Conservation (phyloP, 1,140 invertebrate species). For the Drosophila bifasciata region DNA sequence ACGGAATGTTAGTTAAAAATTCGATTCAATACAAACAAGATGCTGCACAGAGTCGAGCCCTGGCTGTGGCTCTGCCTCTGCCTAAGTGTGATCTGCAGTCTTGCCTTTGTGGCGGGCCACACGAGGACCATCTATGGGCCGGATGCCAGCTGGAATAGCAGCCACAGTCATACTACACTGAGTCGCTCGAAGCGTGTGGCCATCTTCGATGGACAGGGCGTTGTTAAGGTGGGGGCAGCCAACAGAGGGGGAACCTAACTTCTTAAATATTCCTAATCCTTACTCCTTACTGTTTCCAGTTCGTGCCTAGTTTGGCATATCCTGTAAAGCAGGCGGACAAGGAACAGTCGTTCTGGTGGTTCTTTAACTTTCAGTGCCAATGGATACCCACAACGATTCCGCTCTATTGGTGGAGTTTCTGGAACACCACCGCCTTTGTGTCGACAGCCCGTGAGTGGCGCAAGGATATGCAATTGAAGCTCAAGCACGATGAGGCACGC, state of each 20-base stretch:
- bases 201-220: constrained; percentile 68
- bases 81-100: constrained; percentile 19
- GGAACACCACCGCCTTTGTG: constrained; percentile 71
- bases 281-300: constrained; percentile 13
- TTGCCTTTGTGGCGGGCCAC: constrained; percentile 13
- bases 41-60: constrained; percentile 19
- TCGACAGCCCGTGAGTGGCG: constrained; percentile 68
- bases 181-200: constrained; percentile 63
- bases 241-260: too few species aligned
- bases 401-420: constrained; percentile 79
- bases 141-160: constrained; percentile 8
- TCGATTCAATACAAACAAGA: constrained; percentile 52
- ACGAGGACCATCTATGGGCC: constrained; percentile 10
- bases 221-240: constrained; percentile 55
- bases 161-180: constrained; percentile 5
- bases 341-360: constrained; percentile 64
- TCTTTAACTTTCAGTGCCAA: constrained; percentile 69
- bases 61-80: constrained; percentile 23
- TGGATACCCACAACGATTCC: constrained; percentile 60
- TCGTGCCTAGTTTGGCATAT: constrained; percentile 58
- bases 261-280: background rate
- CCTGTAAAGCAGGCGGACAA: constrained; percentile 63
- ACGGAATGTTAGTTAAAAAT: constrained; percentile 42
- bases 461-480: constrained; percentile 53
- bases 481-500: constrained; percentile 51